Evolutionary conservation across 1,140 invertebrate genomes (phyloP).

Genomic region (Akabosia matsudoensis): DNA sequence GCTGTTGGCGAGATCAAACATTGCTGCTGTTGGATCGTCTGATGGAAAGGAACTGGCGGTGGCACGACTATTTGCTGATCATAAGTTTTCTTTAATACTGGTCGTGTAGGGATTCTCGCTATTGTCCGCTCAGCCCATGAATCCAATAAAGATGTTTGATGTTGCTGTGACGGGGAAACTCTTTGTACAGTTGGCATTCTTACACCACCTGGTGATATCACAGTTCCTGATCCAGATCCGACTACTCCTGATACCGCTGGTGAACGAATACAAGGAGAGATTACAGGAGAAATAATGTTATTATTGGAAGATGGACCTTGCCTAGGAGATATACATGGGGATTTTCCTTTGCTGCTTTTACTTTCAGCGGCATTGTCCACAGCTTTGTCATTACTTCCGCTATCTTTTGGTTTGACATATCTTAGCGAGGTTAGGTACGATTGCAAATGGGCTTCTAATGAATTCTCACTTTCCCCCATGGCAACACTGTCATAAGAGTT

Average conservation of each 20-base stretch:
- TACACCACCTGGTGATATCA: background rate
- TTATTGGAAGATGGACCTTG: background rate
- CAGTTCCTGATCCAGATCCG: background rate
- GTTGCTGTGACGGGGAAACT: background rate
- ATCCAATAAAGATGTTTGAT: background rate
- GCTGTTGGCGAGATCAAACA: background rate
- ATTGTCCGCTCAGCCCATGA: background rate
- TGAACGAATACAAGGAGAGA: background rate
- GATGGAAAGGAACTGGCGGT: no score
- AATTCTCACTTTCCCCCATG: constrained; percentile 2
- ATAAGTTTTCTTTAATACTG: background rate
- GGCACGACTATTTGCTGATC: no score
- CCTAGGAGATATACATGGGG: background rate
- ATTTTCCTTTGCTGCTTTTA: background rate
- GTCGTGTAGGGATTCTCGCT: background rate
- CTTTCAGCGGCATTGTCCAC: background rate
- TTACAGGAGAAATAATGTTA: background rate
- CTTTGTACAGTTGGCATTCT: background rate
- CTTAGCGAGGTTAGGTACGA: background rate
- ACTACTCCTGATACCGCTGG: background rate
- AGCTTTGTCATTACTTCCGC: background rate
- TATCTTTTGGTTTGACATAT: background rate
- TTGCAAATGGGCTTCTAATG: background rate
- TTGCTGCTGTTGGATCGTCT: background rate
- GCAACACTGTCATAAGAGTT: background rate